Percentiles rank a stretch among this genome's conserved stretches.
Evolutionary conservation across 2,888 invertebrate species (phyloP).

Genomic region (Pristionchus entomophagus): DNA sequence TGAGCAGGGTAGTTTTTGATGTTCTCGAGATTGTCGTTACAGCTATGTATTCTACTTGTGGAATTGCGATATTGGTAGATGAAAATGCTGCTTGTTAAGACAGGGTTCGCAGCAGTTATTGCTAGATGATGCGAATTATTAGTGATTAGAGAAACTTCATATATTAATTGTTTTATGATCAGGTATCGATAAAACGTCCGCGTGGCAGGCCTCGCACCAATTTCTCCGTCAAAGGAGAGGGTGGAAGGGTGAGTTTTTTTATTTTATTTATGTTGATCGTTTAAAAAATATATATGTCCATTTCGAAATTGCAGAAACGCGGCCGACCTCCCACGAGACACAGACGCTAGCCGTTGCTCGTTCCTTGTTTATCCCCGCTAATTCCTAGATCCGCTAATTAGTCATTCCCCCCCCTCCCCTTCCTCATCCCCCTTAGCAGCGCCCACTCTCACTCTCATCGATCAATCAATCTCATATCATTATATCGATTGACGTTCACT

Average conservation of each 20-base stretch:
- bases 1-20: too few relatives aligned
- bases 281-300: neutral
- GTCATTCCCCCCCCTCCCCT: neutral
- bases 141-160: too few relatives aligned
- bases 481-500: neutral
- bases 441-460: neutral
- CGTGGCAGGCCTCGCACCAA: conserved; percentile 40
- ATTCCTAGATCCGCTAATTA: neutral
- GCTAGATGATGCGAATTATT: too few relatives aligned
- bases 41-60: too few relatives aligned
- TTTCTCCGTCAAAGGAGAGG: conserved; percentile 25
- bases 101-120: too few relatives aligned
- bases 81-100: too few relatives aligned
- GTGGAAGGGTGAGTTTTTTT: neutral
- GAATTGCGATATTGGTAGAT: too few relatives aligned
- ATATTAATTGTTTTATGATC: neutral
- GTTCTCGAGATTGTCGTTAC: too few relatives aligned
- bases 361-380: neutral
- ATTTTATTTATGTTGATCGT: neutral
- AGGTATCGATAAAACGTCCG: conserved; percentile 36
- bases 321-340: conserved; percentile 37
- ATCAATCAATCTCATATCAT: conserved; percentile 21
- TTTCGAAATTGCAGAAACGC: conserved; percentile 37
- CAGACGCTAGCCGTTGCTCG: neutral
- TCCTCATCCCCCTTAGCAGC: neutral